Base-by-base conservation (phyloP, 2,797 vertebrate genomes). In the Epinephelus coioides region DNA sequence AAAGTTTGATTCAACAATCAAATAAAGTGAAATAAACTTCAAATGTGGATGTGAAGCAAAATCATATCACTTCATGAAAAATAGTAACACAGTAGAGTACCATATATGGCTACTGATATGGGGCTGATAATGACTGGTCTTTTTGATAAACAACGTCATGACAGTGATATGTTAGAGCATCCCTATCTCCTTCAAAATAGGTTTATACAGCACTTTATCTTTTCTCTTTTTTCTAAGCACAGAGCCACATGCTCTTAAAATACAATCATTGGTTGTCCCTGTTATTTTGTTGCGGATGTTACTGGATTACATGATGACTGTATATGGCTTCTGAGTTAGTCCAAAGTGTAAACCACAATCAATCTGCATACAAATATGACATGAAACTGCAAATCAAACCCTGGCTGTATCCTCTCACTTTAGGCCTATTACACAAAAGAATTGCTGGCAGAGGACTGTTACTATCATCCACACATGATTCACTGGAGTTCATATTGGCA, bases 21-120 rank as follows among this genome's bases (percentile, higher is more conserved):
- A 83, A 89, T 62, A 1, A 68, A 65, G 53, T 19, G 23, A 73
- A 77, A 82, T 47, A 7, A 82, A 77, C 61, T 27, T 47, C 2
- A 87, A 66, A 76, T 74, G 73, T 34, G 54, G 21, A 69, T 60
- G 74, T 83, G 73, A 82, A 79, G 74, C 27, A 55, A 91, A 88
- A 81, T 73, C 50, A 68, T 59, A 69, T 82, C 27, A 73, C 25
- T 21, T 63, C 11, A 79, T 81, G 70, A 69, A 38, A 60, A 73
- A 62, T 47, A 66, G 19, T 17, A 61, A 71, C 60, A 85, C 60
- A 72, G 43, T 60, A 73, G 71, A 76, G 50, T 19, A 59, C 18
- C 25, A 64, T 40, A 21, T 40, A 54, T 87, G 83, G 75, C 76
- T 85, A 80, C 81, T 72, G 85, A 81, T 85, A 91, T 84, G 87